phyloP scores from a whole-genome alignment of 2,113 vertebrate species.

The Balaeniceps rex region DNA sequence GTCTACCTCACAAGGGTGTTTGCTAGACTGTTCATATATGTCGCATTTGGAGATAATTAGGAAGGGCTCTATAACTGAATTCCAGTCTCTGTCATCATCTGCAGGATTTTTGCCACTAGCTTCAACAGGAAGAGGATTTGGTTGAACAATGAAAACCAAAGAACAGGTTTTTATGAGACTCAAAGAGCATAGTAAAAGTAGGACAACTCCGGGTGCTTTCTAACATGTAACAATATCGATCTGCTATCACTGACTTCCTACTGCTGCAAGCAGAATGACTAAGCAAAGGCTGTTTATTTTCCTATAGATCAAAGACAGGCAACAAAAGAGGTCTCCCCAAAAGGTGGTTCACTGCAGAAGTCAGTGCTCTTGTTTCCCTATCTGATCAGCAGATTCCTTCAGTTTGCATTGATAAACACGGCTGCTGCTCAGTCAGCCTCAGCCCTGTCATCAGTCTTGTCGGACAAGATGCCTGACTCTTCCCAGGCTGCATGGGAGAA shows the following conservation, averaged over 20 bases:
- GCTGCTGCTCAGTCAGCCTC: slow-evolving; percentile 29
- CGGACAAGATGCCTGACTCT: slow-evolving; percentile 78
- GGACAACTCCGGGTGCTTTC: background rate
- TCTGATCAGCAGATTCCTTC: slow-evolving; percentile 80
- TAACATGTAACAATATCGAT: background rate
- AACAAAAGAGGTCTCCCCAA: slow-evolving; percentile 42
- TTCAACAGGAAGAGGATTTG: background rate
- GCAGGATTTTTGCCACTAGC: background rate
- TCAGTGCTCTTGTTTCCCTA: slow-evolving; percentile 73
- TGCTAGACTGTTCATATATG: background rate
- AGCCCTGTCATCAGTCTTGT: slow-evolving; percentile 83
- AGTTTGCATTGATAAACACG: slow-evolving; percentile 70
- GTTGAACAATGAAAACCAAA: background rate
- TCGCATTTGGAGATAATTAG: background rate
- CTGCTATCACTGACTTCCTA: background rate
- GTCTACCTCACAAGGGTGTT: background rate
- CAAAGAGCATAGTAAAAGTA: background rate
- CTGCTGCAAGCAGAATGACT: background rate
- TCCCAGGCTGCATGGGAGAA: slow-evolving; percentile 81
- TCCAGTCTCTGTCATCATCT: background rate
- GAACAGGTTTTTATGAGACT: background rate
- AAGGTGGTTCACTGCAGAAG: slow-evolving; percentile 54
- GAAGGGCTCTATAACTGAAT: background rate
- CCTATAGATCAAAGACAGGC: slow-evolving; percentile 45
- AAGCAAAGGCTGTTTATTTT: slow-evolving; percentile 38